A percentile compares a stretch with the other conserved stretches of the same genome.
Conservation (phyloP, 2,888 invertebrate species). For the Leucophenga montana region DNA sequence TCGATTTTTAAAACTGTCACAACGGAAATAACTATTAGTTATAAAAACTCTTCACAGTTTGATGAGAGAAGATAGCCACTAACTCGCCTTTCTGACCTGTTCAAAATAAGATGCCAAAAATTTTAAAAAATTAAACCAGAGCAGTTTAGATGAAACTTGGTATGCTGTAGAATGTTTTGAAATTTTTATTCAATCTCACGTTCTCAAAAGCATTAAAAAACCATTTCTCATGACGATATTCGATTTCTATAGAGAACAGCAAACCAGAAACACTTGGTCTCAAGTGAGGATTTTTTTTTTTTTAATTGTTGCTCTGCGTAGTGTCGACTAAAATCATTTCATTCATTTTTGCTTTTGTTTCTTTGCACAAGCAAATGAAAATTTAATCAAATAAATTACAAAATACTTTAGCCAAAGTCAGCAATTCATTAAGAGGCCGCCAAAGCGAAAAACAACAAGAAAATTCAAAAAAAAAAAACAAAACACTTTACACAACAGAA, state of each 20-base stretch:
- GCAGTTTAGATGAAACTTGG: no score
- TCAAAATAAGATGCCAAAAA: no score
- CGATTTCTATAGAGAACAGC: background rate
- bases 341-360: background rate
- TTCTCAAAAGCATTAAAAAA: no score
- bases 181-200: no score
- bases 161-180: no score
- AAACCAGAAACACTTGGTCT: background rate
- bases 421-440: conserved; percentile 42
- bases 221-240: no score
- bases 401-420: conserved; percentile 57
- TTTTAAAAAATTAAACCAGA: no score
- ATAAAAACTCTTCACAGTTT: no score
- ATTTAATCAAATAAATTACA: conserved; percentile 66
- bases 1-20: no score
- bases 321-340: background rate
- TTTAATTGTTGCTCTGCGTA: background rate
- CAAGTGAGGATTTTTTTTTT: background rate
- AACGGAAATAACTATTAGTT: no score
- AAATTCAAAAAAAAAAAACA: conserved; percentile 39
- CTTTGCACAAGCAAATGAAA: conserved; percentile 44
- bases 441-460: background rate
- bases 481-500: conserved; percentile 13
- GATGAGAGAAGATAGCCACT: no score
- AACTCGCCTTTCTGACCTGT: no score